Base-by-base conservation (phyloP, 1,140 invertebrate genomes). In the Metopolophium dirhodum region DNA sequence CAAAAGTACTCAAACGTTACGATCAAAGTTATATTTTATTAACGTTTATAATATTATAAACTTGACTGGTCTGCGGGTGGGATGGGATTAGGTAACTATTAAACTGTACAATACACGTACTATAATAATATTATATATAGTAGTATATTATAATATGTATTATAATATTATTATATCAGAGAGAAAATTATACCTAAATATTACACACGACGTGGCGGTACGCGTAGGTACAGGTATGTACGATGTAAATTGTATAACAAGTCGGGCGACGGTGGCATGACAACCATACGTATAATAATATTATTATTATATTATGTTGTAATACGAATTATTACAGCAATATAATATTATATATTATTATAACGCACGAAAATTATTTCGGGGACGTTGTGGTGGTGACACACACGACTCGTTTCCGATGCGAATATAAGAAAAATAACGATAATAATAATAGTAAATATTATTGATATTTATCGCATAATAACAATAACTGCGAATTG, bases 181-280 rank as follows among this genome's bases (percentile, higher is more conserved):
- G 61, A 35, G 14, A 14, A 77, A 77, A 77, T 77, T 77, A 68
- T 77, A 77, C 61, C 14, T n/a, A 77, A 51, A 77, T 77, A 77
- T 77, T 77, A 9, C 61, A 77, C n/a, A 77, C 61, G n/a, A 8
- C 30, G 61, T 77, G 61, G n/a, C 61, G 61, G 61, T 77, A 77
- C 61, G 61, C n/a, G 1, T 77, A 77, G 61, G 61, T 77, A 77
- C 61, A 77, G 61, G 30, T n/a, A n/a, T n/a, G 61, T n/a, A 77
- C 61, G 61, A 77, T 35, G 61, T 77, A 77, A 77, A 77, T 77
- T 77, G 61, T n/a, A n/a, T n/a, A 77, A n/a, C n/a, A 77, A n/a
- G 14, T 22, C 14, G 61, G 61, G 61, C n/a, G n/a, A 14, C 61
- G 1, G 61, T 77, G n/a, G 61, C 61, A 77, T 77, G 61, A 77